These are phyloP conservation scores for Rhodeus uyekii DNA, from an alignment of 2,797 vertebrate species.

Conservation along the genomic window DNA sequence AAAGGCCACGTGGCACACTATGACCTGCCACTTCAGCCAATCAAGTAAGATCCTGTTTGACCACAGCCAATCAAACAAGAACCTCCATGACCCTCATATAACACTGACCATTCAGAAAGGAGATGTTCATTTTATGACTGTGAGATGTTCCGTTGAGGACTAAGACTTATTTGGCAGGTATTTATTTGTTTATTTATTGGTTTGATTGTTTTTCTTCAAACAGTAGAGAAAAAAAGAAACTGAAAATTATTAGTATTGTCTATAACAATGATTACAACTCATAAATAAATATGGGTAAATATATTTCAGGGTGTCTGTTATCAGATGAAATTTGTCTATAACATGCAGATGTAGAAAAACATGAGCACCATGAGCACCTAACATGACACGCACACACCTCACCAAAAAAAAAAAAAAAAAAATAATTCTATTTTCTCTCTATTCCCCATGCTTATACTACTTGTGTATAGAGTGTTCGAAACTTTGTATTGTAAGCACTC, in stretches of 20 bases:
- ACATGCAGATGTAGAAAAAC: background rate
- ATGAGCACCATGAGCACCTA: too few species aligned
- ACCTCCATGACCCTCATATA: slow-evolving; percentile 75
- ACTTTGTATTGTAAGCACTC: too few species aligned
- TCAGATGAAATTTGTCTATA: background rate
- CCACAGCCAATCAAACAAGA: slow-evolving; percentile 77
- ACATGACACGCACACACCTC: too few species aligned
- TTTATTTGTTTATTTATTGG: slow-evolving; percentile 45
- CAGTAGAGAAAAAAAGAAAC: slow-evolving; percentile 24
- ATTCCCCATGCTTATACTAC: too few species aligned
- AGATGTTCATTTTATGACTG: slow-evolving; percentile 79
- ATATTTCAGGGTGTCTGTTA: slow-evolving; percentile 12
- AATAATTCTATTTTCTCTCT: too few species aligned
- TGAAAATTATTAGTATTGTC: slow-evolving; percentile 50
- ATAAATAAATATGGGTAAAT: slow-evolving; percentile 30
- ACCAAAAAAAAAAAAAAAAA: too few species aligned
- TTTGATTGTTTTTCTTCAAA: slow-evolving; percentile 38
- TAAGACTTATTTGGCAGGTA: slow-evolving; percentile 56
- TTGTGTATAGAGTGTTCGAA: too few species aligned
- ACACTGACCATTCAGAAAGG: slow-evolving; percentile 79
- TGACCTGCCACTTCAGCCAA: slow-evolving; percentile 71
- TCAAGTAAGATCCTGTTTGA: slow-evolving; percentile 76
- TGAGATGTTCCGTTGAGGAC: slow-evolving; percentile 65
- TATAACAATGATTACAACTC: background rate
- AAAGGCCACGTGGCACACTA: slow-evolving; percentile 78